These are phyloP conservation scores for Empidonax alnorum DNA, from an alignment of 2,113 vertebrate genomes.

Conservation along the genomic window DNA sequence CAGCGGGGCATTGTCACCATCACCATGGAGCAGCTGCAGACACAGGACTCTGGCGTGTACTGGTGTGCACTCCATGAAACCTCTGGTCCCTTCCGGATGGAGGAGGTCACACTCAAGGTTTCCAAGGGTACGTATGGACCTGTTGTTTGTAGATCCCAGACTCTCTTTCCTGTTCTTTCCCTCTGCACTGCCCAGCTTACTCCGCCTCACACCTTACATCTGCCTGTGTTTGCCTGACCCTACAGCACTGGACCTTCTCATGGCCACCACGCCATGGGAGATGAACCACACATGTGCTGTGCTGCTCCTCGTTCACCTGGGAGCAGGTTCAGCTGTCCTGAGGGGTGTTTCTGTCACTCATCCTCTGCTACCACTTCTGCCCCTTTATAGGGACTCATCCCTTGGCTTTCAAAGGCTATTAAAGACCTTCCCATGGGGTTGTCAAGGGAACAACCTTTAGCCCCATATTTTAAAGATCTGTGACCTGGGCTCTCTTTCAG, in stretches of 20 bases:
- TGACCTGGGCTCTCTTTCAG: not conserved
- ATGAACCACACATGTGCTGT: fast-evolving
- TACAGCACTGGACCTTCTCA: fast-evolving
- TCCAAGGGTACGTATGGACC: not conserved
- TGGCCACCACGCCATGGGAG: not conserved
- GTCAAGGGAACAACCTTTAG: not conserved
- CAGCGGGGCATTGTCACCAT: not conserved
- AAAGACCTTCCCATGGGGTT: not conserved
- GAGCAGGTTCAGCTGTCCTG: not conserved
- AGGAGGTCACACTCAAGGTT: not conserved
- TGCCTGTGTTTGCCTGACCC: not conserved
- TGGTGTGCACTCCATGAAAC: not conserved
- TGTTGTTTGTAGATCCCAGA: fast-evolving
- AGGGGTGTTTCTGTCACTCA: not conserved
- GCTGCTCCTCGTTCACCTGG: not conserved
- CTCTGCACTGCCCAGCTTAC: not conserved
- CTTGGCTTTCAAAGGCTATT: not conserved
- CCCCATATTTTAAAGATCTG: not conserved
- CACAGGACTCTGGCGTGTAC: slow-evolving; percentile 38
- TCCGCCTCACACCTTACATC: not conserved
- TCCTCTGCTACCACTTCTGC: not conserved
- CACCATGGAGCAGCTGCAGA: slow-evolving; percentile 14
- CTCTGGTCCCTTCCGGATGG: not conserved
- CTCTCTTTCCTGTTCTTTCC: not conserved
- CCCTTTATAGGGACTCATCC: not conserved